These are phyloP conservation scores for Pipistrellus nathusii DNA, from an alignment of 2,797 vertebrate genomes.

Conservation along the genomic window DNA sequence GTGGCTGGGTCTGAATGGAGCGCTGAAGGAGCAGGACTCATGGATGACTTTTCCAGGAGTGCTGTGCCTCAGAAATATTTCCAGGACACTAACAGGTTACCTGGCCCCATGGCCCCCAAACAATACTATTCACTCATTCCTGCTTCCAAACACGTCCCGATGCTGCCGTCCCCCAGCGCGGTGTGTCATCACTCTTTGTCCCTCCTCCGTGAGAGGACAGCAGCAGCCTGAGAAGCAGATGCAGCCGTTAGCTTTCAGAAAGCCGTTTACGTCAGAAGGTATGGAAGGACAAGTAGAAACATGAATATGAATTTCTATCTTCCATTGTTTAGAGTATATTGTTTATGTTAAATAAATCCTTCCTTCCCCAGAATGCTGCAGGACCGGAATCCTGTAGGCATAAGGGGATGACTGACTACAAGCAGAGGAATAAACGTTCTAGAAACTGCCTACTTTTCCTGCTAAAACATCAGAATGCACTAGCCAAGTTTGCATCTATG, in stretches of 20 bases:
- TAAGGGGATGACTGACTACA: no score
- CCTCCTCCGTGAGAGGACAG: not conserved
- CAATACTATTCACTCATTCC: not conserved
- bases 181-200: not conserved
- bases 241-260: constrained; percentile 58
- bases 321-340: not conserved
- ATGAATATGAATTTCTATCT: not conserved
- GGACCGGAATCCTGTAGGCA: no score
- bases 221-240: constrained; percentile 60
- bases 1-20: no score
- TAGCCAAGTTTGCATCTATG: not conserved
- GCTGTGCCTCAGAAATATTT: not conserved
- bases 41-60: not conserved
- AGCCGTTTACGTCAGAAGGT: not conserved
- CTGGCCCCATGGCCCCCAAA: no score
- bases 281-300: not conserved
- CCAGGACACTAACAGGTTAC: not conserved
- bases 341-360: not conserved
- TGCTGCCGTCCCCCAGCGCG: no score
- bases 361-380: not conserved
- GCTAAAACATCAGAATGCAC: not conserved
- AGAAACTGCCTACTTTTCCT: constrained; percentile 20
- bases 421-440: not conserved
- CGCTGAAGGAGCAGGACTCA: not conserved
- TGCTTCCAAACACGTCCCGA: not conserved